Conservation (phyloP, 2,797 vertebrate genomes). For the Pelodytes ibericus region DNA sequence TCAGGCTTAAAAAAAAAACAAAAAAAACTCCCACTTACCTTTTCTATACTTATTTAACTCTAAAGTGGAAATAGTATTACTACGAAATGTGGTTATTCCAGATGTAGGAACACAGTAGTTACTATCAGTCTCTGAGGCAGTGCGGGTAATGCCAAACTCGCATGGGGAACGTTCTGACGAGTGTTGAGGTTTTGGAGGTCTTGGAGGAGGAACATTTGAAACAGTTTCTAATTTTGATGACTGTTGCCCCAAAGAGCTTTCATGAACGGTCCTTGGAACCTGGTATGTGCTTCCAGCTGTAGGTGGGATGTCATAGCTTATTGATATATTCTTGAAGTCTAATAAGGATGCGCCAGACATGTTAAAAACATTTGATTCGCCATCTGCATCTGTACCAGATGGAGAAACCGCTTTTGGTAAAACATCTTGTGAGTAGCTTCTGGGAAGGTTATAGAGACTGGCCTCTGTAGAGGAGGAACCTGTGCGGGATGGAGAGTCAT, state of each 20-base stretch:
- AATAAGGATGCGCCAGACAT: slow-evolving; percentile 78
- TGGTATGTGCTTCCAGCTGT: slow-evolving; percentile 91
- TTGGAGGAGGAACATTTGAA: slow-evolving; percentile 88
- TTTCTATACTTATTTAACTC: slow-evolving; percentile 86
- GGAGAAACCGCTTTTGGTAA: slow-evolving; percentile 81
- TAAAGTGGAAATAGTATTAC: slow-evolving; percentile 90
- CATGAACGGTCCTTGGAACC: slow-evolving; percentile 86
- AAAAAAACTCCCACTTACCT: slow-evolving; percentile 80
- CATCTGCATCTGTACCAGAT: slow-evolving; percentile 75
- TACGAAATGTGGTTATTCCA: slow-evolving; percentile 80
- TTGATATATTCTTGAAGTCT: slow-evolving; percentile 87
- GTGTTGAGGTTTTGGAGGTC: slow-evolving; percentile 89
- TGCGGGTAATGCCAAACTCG: slow-evolving; percentile 81
- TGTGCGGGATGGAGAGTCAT: slow-evolving; percentile 87
- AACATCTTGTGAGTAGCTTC: slow-evolving; percentile 96
- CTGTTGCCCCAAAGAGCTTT: slow-evolving; percentile 70
- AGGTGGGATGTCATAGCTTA: slow-evolving; percentile 97
- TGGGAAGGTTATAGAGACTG: slow-evolving; percentile 88
- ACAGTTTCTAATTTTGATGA: slow-evolving; percentile 77
- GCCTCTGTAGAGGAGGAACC: slow-evolving; percentile 79
- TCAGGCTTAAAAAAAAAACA: no score
- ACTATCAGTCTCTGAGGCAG: slow-evolving; percentile 87
- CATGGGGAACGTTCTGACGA: slow-evolving; percentile 88
- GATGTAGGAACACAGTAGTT: slow-evolving; percentile 88
- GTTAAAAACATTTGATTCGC: slow-evolving; percentile 89